Evolutionary conservation across 2,888 invertebrate species (phyloP).

Genomic region (Andricus curvator): DNA sequence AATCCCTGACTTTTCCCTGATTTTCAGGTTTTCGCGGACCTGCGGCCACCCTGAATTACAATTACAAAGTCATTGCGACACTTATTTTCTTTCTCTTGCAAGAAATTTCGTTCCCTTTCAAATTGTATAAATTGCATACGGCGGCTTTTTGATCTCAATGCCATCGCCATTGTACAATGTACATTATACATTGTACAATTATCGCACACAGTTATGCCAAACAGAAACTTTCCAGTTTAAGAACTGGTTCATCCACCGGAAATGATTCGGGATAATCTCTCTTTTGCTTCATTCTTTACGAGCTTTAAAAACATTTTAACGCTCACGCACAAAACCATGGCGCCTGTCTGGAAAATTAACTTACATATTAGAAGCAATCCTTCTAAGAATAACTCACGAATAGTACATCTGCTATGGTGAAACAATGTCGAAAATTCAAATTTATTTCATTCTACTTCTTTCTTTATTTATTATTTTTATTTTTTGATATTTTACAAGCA

Average conservation of each 20-base stretch:
- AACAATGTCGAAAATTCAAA: no score
- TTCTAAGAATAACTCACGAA: no score
- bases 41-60: not conserved
- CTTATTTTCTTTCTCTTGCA: not conserved
- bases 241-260: not conserved
- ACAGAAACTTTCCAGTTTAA: not conserved
- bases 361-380: no score
- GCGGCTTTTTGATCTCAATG: not conserved
- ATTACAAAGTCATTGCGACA: not conserved
- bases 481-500: no score
- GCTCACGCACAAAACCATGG: not conserved
- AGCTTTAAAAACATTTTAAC: not conserved
- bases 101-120: not conserved
- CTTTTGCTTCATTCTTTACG: not conserved
- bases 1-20: no score
- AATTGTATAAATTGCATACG: not conserved
- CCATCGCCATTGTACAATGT: not conserved
- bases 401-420: no score
- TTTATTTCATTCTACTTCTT: no score
- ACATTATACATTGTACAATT: not conserved
- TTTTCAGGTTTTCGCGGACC: no score
- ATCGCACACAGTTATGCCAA: not conserved
- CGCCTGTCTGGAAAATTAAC: not conserved
- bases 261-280: not conserved
- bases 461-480: no score